Conservation (phyloP, 2,113 vertebrate genomes). For the Odocoileus hemionus region DNA sequence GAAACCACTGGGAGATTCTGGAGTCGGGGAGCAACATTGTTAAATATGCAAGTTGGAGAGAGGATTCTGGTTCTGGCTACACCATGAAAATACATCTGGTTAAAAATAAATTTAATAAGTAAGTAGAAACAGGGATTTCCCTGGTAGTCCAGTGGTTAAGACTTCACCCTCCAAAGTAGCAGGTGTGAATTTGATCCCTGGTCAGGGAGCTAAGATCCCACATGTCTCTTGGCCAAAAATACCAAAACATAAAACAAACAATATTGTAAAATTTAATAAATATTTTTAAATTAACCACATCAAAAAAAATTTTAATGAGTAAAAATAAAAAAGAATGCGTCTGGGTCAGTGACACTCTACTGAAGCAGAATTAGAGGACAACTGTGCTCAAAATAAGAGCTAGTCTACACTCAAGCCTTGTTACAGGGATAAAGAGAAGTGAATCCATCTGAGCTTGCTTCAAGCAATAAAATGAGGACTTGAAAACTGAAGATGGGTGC, state of each 20-base stretch:
- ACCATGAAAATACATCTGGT: not conserved
- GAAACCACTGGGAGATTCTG: not conserved
- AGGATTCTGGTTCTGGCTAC: not conserved
- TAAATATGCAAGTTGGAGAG: not conserved
- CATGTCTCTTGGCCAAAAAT: not conserved
- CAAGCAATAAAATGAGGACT: not conserved
- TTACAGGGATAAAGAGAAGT: not conserved
- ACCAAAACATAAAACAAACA: not conserved
- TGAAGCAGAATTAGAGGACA: not conserved
- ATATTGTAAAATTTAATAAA: not conserved
- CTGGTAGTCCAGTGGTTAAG: not conserved
- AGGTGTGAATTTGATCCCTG: not conserved
- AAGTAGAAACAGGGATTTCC: not conserved
- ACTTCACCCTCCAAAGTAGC: not conserved
- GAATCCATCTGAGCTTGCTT: not conserved
- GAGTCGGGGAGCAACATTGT: not conserved
- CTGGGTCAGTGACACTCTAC: not conserved
- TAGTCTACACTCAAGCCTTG: not conserved
- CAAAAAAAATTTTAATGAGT: not conserved
- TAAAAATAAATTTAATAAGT: not conserved
- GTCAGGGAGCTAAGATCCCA: not conserved
- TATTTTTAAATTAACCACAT: not conserved
- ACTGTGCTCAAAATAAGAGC: not conserved
- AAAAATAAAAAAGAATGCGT: not conserved
- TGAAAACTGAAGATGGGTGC: not conserved